phyloP scores from a whole-genome alignment of 2,797 vertebrate species.

The Limosa lapponica region DNA sequence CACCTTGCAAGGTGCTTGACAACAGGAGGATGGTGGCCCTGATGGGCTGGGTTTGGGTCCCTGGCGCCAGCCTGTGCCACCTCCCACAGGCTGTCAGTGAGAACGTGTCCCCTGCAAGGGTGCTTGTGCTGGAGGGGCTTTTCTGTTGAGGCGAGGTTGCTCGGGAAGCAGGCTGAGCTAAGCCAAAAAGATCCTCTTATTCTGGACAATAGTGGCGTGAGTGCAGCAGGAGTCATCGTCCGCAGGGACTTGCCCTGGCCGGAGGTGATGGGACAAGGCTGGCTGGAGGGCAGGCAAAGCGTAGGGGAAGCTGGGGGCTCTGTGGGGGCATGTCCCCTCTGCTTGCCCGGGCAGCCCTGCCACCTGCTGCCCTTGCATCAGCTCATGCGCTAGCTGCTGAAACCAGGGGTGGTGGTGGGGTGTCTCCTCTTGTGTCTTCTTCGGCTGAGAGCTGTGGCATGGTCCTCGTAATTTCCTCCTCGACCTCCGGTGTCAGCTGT shows the following conservation, averaged over 20 bases:
- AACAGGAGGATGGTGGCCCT: not conserved
- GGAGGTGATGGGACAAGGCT: not conserved
- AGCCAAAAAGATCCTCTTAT: not conserved
- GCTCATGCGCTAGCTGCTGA: not conserved
- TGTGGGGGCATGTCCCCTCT: accelerated
- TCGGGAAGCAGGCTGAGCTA: not conserved
- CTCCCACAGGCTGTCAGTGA: accelerated
- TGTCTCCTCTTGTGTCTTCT: constrained; percentile 80
- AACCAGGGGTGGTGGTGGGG: constrained; percentile 18
- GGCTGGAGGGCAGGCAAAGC: not conserved
- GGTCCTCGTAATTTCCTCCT: not conserved
- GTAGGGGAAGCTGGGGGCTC: not conserved
- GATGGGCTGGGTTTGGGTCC: not conserved
- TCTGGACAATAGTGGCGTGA: not conserved
- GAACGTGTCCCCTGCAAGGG: not conserved
- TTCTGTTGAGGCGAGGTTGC: not conserved
- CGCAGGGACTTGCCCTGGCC: not conserved
- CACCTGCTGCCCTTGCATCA: constrained; percentile 7
- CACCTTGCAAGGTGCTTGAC: not conserved
- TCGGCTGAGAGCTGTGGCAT: accelerated
- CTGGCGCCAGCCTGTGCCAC: not conserved
- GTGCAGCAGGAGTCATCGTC: not conserved
- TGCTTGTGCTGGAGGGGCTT: not conserved
- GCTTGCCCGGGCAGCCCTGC: accelerated
- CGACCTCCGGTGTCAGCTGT: not conserved